phyloP scores from a whole-genome alignment of 35 echinoderm and acorn worm genomes.

The Strongylocentrotus purpuratus region DNA sequence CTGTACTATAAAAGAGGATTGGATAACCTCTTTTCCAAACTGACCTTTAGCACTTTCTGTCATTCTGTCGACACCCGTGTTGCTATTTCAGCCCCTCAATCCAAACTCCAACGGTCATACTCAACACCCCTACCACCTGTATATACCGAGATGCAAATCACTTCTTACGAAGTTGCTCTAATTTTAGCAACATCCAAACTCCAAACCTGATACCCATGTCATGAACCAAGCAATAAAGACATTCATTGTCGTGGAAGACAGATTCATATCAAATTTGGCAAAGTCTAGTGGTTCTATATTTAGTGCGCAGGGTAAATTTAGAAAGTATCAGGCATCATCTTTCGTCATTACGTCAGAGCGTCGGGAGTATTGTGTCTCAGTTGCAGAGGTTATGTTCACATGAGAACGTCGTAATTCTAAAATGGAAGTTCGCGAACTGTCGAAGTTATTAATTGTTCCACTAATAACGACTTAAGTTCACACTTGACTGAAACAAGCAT shows the following conservation, averaged over 20 bases:
- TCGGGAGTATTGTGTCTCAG: not conserved
- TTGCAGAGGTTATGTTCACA: no score
- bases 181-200: not conserved
- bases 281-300: not conserved
- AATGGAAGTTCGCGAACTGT: no score
- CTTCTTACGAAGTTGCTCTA: not conserved
- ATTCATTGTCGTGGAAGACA: not conserved
- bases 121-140: not conserved
- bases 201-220: not conserved
- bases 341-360: not conserved
- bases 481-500: no score
- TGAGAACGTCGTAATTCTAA: no score
- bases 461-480: no score
- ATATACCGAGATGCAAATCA: not conserved
- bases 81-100: not conserved
- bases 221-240: not conserved
- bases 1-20: not conserved
- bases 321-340: not conserved
- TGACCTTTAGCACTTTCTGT: not conserved
- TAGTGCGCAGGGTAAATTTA: not conserved
- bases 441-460: no score
- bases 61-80: not conserved
- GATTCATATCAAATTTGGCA: not conserved
- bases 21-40: not conserved
- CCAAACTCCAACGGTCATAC: not conserved